These are phyloP conservation scores for Pseudochirops corinnae DNA, from an alignment of 2,797 vertebrate genomes.

Conservation along the genomic window DNA sequence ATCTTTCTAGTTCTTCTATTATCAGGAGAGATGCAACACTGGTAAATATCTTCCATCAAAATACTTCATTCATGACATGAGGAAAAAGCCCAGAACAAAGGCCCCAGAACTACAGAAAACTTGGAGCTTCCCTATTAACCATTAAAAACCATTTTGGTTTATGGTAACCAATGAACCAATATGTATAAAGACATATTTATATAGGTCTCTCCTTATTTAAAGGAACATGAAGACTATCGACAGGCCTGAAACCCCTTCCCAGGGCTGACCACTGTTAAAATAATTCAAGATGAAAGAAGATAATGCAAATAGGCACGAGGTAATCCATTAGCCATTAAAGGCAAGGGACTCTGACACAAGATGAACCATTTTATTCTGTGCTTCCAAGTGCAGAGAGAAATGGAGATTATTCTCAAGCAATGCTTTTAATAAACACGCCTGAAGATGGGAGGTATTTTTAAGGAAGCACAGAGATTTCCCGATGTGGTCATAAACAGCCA, in stretches of 20 bases:
- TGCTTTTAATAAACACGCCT: constrained; percentile 82
- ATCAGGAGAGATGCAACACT: neutral
- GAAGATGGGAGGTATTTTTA: constrained; percentile 88
- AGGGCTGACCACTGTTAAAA: neutral
- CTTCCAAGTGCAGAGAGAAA: constrained; percentile 83
- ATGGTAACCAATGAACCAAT: neutral
- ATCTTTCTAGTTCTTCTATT: neutral
- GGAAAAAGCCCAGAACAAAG: neutral
- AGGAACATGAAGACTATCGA: neutral
- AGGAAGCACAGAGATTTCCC: constrained; percentile 81
- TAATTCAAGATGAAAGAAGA: constrained; percentile 54
- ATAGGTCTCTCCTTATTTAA: neutral
- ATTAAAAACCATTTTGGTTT: neutral
- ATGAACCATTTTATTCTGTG: constrained; percentile 72
- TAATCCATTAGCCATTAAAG: constrained; percentile 79
- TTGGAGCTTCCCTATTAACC: neutral
- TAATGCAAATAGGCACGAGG: constrained; percentile 63
- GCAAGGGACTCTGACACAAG: constrained; percentile 75
- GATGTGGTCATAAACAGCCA: constrained; percentile 85
- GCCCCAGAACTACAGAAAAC: neutral
- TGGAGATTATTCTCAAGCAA: constrained; percentile 83
- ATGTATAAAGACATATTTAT: neutral
- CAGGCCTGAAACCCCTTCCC: constrained; percentile 55
- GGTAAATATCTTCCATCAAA: neutral
- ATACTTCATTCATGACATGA: neutral